Evolutionary conservation across 1,140 invertebrate species (phyloP).

Genomic region (Heliconius eleuchia): DNA sequence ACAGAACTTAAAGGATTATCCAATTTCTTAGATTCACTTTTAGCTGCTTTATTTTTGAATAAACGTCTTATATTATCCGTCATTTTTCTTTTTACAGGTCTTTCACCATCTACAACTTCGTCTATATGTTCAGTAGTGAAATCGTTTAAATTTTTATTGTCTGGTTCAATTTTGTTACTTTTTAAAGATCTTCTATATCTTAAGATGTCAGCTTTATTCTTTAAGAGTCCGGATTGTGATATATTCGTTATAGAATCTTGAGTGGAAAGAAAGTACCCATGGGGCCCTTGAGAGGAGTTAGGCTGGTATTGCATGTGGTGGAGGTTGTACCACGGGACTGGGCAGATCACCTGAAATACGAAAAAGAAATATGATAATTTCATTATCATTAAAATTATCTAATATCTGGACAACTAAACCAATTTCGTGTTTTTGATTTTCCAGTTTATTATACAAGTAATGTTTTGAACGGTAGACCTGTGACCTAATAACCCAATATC

Average conservation of each 20-base stretch:
- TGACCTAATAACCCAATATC: no score
- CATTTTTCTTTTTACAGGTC: slow-evolving; percentile 40
- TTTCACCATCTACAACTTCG: not conserved
- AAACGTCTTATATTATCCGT: slow-evolving; percentile 40
- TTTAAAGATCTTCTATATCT: slow-evolving; percentile 44
- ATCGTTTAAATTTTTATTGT: not conserved
- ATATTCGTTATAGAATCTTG: slow-evolving; percentile 46
- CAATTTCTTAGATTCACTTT: slow-evolving; percentile 7
- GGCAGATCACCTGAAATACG: slow-evolving; percentile 54
- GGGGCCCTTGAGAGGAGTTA: slow-evolving; percentile 61
- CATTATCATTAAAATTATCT: no score
- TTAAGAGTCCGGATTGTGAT: slow-evolving; percentile 38
- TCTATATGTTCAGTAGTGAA: not conserved
- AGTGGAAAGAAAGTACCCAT: slow-evolving; percentile 60
- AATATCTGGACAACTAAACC: no score
- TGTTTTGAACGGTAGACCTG: no score
- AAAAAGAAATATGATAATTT: no score
- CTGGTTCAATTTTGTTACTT: slow-evolving; percentile 33
- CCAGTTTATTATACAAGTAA: no score
- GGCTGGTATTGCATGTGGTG: slow-evolving; percentile 73
- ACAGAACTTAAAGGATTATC: not conserved
- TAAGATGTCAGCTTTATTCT: slow-evolving; percentile 47
- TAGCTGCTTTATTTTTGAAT: slow-evolving; percentile 40
- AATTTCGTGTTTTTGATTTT: no score
- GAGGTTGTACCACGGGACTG: slow-evolving; percentile 66